These are phyloP conservation scores for Pluvianellus socialis DNA, from an alignment of 2,113 vertebrate species.

Conservation along the genomic window DNA sequence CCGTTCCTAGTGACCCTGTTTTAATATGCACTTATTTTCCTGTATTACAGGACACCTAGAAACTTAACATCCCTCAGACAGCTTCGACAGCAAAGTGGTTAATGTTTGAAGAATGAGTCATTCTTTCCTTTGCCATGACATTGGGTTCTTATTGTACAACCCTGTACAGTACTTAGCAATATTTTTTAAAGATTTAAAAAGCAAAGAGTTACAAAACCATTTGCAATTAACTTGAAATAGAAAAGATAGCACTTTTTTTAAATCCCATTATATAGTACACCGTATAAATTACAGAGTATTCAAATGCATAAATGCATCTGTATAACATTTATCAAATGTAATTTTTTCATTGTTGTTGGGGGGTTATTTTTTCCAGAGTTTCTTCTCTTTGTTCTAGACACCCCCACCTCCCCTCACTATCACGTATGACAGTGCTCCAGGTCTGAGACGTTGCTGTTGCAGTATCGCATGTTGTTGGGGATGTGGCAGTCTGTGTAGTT, in stretches of 20 bases:
- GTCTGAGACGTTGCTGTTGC: constrained; percentile 95
- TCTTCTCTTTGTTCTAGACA: not conserved
- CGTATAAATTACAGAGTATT: constrained; percentile 97
- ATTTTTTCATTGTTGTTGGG: constrained; percentile 36
- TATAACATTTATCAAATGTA: constrained; percentile 87
- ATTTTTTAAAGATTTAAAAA: constrained; percentile 89
- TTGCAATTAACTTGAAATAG: constrained; percentile 92
- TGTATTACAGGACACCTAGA: constrained; percentile 36
- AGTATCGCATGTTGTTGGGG: constrained; percentile 95
- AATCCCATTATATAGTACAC: constrained; percentile 96
- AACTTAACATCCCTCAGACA: constrained; percentile 61
- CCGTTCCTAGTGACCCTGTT: constrained; percentile 30
- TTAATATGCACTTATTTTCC: constrained; percentile 59
- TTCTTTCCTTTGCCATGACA: constrained; percentile 75
- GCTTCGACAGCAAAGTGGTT: constrained; percentile 75
- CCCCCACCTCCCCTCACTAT: constrained; percentile 68
- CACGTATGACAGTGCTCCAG: constrained; percentile 97
- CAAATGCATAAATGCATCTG: constrained; percentile 86
- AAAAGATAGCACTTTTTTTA: constrained; percentile 96
- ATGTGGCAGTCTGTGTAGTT: constrained; percentile 97
- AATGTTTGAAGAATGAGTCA: constrained; percentile 75
- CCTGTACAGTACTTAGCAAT: constrained; percentile 92
- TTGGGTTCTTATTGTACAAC: constrained; percentile 90
- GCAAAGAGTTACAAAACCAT: constrained; percentile 96
- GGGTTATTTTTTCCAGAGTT: constrained; percentile 42